Percentiles rank a stretch among this genome's conserved stretches.
Evolutionary conservation across 2,888 invertebrate genomes (phyloP).

Genomic region (Gnatocerus cornutus): DNA sequence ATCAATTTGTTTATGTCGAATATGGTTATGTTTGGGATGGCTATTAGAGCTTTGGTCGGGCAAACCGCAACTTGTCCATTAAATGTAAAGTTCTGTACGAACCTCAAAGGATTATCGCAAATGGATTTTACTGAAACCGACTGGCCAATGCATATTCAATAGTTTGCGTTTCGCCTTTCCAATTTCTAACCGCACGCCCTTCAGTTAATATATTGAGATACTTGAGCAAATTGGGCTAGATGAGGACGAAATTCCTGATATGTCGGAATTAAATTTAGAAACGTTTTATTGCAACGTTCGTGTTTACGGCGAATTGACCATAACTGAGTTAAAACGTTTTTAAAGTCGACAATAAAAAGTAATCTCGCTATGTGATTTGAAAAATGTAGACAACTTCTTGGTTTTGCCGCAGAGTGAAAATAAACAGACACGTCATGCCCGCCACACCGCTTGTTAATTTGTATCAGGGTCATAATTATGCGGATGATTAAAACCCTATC

Average conservation of each 20-base stretch:
- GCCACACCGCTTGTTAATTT: neutral
- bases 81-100: conserved; percentile 59
- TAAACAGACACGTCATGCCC: neutral
- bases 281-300: too few species aligned
- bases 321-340: neutral
- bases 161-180: conserved; percentile 59
- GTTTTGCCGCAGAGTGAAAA: too few species aligned
- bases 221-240: conserved; percentile 46
- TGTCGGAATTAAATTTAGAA: conserved; percentile 39
- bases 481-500: conserved; percentile 34
- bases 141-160: conserved; percentile 61
- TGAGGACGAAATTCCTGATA: conserved; percentile 46
- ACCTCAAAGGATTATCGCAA: conserved; percentile 65
- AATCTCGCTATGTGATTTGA: too few species aligned
- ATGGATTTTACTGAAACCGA: conserved; percentile 61
- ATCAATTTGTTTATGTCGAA: conserved; percentile 32
- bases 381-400: too few species aligned
- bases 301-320: neutral
- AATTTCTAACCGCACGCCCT: conserved; percentile 53
- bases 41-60: conserved; percentile 57
- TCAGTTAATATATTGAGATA: conserved; percentile 49
- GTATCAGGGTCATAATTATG: neutral
- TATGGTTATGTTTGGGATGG: conserved; percentile 49
- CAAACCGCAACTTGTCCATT: conserved; percentile 61
- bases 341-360: neutral